A percentile compares a stretch with the other conserved stretches of the same genome.
phyloP scores from a whole-genome alignment of 2,113 vertebrate species.

The Leptobrachium leishanense region DNA sequence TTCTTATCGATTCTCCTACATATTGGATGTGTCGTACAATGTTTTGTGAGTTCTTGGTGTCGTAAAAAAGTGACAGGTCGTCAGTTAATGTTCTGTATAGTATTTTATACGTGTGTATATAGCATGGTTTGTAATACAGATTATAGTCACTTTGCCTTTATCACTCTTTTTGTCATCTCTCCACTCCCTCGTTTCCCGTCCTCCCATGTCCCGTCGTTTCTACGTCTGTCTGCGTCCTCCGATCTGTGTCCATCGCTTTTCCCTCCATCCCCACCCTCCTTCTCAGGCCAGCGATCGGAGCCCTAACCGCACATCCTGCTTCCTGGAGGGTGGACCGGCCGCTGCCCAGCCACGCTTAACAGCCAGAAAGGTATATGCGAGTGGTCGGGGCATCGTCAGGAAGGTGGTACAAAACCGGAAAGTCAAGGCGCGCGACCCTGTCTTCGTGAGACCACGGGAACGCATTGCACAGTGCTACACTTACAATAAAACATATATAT shows the following conservation, averaged over 20 bases:
- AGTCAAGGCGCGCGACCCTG: no score
- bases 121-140: no score
- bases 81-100: no score
- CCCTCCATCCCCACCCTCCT: not conserved
- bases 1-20: no score
- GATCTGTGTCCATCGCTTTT: rapidly evolving
- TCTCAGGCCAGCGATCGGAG: slow-evolving; percentile 76
- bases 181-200: not conserved
- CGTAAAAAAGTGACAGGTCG: no score
- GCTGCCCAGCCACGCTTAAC: slow-evolving; percentile 74
- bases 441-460: no score
- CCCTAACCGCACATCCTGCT: slow-evolving; percentile 85
- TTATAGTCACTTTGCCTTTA: not conserved
- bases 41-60: no score
- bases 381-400: not conserved
- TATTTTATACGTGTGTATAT: no score
- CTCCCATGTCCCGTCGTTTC: not conserved
- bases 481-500: no score
- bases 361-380: slow-evolving; percentile 82
- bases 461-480: no score
- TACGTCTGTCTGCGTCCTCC: not conserved
- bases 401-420: not conserved
- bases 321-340: slow-evolving; percentile 74
- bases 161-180: not conserved
- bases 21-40: no score